Conservation (phyloP, 2,888 invertebrate species). For the Cephus spinipes region DNA sequence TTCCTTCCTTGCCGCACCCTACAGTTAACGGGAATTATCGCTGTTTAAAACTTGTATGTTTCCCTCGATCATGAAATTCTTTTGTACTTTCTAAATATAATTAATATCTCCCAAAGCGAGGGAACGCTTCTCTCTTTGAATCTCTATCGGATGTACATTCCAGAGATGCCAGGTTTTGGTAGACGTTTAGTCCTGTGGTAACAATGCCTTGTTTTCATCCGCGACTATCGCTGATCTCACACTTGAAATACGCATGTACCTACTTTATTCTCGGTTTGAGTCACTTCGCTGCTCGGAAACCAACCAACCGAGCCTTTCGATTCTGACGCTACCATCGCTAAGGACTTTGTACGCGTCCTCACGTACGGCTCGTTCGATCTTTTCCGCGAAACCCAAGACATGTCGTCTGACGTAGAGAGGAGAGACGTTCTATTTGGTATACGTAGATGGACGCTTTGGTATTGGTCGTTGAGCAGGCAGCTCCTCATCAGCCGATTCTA, state of each 20-base stretch:
- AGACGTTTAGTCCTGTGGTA: neutral
- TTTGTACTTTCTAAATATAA: neutral
- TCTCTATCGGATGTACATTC: neutral
- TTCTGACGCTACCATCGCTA: constrained; percentile 1
- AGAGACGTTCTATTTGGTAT: constrained; percentile 47
- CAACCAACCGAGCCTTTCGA: neutral
- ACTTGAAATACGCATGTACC: neutral
- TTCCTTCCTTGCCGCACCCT: neutral
- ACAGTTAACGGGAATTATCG: neutral
- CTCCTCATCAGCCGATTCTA: neutral
- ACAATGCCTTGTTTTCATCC: neutral
- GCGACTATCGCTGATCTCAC: neutral
- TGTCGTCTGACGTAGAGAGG: constrained; percentile 48
- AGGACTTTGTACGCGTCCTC: constrained; percentile 54
- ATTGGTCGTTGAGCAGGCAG: neutral
- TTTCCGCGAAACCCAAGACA: constrained; percentile 59
- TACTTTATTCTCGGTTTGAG: neutral
- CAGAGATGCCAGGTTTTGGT: neutral
- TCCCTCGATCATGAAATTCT: neutral
- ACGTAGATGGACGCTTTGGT: constrained; percentile 19
- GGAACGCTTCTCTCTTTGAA: neutral
- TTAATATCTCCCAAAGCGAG: neutral
- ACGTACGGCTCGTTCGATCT: constrained; percentile 58
- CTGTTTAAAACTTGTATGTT: neutral
- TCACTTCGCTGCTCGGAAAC: neutral